These are phyloP conservation scores for Sprattus sprattus DNA, from an alignment of 2,113 vertebrate species.

Conservation along the genomic window DNA sequence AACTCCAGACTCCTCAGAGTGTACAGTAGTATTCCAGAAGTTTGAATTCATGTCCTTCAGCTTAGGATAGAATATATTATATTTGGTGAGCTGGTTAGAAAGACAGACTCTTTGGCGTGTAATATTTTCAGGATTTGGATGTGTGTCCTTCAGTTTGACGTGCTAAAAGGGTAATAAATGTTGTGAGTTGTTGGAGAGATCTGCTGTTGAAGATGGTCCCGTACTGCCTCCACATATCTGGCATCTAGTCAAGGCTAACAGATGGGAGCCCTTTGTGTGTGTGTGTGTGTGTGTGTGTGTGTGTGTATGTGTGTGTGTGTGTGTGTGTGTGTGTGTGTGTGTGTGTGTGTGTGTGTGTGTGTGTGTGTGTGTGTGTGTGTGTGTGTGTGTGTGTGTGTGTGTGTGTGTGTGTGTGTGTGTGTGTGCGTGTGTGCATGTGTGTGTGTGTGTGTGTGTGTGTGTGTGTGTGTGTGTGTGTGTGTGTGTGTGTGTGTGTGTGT, in stretches of 20 bases:
- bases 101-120: neutral
- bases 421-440: neutral
- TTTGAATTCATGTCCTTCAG: neutral
- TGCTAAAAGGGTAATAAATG: neutral
- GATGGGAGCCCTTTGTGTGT: conserved; percentile 65
- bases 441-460: too few species aligned
- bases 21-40: neutral
- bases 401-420: conserved; percentile 17
- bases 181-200: neutral
- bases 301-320: conserved; percentile 18
- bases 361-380: conserved; percentile 20
- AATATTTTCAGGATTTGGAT: neutral
- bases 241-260: conserved; percentile 60
- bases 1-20: neutral
- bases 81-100: neutral
- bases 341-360: neutral
- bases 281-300: neutral
- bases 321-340: conserved; percentile 6
- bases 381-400: conserved; percentile 22
- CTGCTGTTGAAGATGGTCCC: neutral
- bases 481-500: neutral
- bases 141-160: neutral
- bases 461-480: too few species aligned
- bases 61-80: neutral
- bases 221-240: neutral